Conservation (phyloP, 2,797 vertebrate species). For the Danio aesculapii region DNA sequence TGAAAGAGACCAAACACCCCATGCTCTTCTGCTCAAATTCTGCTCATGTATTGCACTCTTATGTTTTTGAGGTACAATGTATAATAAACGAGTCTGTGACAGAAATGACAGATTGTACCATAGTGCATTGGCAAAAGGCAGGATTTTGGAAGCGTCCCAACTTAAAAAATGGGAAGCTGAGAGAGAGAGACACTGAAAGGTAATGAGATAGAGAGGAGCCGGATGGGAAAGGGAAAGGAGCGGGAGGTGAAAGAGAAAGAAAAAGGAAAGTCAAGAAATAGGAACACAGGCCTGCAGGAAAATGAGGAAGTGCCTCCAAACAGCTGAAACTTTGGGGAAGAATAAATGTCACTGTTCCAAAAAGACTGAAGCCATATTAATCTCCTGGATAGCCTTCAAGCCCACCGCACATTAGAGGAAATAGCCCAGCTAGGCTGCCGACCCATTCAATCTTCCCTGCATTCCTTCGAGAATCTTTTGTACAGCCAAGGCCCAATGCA, state of each 20-base stretch:
- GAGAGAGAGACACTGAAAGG: slow-evolving; percentile 12
- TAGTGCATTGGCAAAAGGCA: slow-evolving; percentile 43
- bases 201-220: slow-evolving; percentile 34
- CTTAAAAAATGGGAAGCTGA: slow-evolving; percentile 23
- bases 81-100: slow-evolving; percentile 54
- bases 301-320: slow-evolving; percentile 70
- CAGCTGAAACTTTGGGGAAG: slow-evolving; percentile 69
- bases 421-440: slow-evolving; percentile 70
- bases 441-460: slow-evolving; percentile 72
- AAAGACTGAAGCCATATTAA: slow-evolving; percentile 76
- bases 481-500: slow-evolving; percentile 69
- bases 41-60: slow-evolving; percentile 23
- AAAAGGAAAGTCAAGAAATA: slow-evolving; percentile 62
- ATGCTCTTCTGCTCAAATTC: slow-evolving; percentile 30
- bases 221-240: slow-evolving; percentile 29
- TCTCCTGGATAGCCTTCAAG: slow-evolving; percentile 76
- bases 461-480: slow-evolving; percentile 67
- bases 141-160: slow-evolving; percentile 44
- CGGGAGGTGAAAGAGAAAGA: slow-evolving; percentile 13
- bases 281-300: slow-evolving; percentile 40
- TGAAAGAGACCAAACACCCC: slow-evolving; percentile 28
- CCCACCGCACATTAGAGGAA: slow-evolving; percentile 74
- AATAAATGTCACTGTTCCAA: slow-evolving; percentile 79
- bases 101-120: slow-evolving; percentile 59
- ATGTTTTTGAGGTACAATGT: slow-evolving; percentile 42